These are phyloP conservation scores for Zophobas atratus DNA, from an alignment of 1,140 invertebrate genomes.

Conservation along the genomic window DNA sequence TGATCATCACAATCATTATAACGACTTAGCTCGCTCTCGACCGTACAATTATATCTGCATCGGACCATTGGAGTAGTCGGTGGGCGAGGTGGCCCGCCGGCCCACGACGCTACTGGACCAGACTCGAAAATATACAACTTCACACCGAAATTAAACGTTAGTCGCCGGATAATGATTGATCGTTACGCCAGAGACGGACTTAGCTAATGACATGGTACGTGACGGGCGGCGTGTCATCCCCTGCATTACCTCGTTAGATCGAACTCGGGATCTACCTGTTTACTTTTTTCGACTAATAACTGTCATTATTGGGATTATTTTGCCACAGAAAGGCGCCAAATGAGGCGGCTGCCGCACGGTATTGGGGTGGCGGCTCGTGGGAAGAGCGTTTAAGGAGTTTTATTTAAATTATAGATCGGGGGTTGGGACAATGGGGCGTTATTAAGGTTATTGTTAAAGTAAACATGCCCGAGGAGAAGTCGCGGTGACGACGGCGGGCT, in stretches of 20 bases:
- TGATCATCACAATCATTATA: slow-evolving; percentile 61
- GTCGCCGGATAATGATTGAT: slow-evolving; percentile 61
- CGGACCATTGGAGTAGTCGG: slow-evolving; percentile 39
- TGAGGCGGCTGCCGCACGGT: not conserved
- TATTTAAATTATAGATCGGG: no score
- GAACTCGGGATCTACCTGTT: slow-evolving; percentile 54
- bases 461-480: no score
- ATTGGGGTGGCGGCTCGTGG: no score
- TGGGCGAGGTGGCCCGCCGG: no score
- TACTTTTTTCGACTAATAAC: slow-evolving; percentile 56
- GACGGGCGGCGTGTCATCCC: slow-evolving; percentile 59
- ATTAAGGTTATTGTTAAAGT: no score
- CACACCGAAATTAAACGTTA: slow-evolving; percentile 59
- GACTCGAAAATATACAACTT: slow-evolving; percentile 52
- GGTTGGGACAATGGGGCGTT: no score
- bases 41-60: slow-evolving; percentile 58
- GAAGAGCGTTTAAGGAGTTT: no score
- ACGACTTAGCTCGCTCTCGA: slow-evolving; percentile 55
- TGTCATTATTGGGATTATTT: slow-evolving; percentile 49
- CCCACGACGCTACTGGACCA: slow-evolving; percentile 51
- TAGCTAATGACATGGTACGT: slow-evolving; percentile 60
- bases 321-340: not conserved
- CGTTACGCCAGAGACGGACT: slow-evolving; percentile 56
- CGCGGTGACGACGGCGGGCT: no score
- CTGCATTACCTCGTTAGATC: slow-evolving; percentile 56